Percentiles rank a stretch among this genome's conserved stretches.
These are phyloP conservation scores for Lepus americanus DNA, from an alignment of 2,113 vertebrate species.

Conservation along the genomic window DNA sequence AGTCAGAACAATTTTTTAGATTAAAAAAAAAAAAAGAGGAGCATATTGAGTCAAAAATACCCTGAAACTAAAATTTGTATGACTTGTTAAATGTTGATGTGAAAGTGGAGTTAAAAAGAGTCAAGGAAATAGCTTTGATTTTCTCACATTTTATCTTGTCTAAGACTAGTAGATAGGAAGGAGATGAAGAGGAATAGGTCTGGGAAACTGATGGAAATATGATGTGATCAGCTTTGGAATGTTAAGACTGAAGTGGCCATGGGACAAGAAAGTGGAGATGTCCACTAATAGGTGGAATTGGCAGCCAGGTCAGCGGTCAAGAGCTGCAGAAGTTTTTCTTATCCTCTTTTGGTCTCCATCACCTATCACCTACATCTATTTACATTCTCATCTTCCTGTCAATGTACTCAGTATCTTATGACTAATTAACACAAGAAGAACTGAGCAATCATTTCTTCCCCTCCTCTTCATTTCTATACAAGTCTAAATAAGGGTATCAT, in stretches of 20 bases:
- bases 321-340: background rate
- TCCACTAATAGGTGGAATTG: too few species aligned
- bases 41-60: background rate
- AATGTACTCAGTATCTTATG: background rate
- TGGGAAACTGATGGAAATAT: background rate
- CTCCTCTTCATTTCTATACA: background rate
- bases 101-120: background rate
- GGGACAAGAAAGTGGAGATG: background rate
- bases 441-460: background rate
- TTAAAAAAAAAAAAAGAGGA: background rate
- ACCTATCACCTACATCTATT: background rate
- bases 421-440: constrained; percentile 18
- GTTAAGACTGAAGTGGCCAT: background rate
- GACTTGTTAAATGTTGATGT: background rate
- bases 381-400: background rate
- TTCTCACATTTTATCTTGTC: background rate
- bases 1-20: background rate
- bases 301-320: background rate
- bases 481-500: constrained; percentile 54
- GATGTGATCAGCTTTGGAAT: background rate
- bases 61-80: background rate
- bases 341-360: background rate
- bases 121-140: background rate
- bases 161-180: background rate
- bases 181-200: background rate